Evolutionary conservation across 2,113 vertebrate genomes (phyloP), one percentile per base, ranked within the genome.

Genomic region (Forbesichthys agassizii): DNA sequence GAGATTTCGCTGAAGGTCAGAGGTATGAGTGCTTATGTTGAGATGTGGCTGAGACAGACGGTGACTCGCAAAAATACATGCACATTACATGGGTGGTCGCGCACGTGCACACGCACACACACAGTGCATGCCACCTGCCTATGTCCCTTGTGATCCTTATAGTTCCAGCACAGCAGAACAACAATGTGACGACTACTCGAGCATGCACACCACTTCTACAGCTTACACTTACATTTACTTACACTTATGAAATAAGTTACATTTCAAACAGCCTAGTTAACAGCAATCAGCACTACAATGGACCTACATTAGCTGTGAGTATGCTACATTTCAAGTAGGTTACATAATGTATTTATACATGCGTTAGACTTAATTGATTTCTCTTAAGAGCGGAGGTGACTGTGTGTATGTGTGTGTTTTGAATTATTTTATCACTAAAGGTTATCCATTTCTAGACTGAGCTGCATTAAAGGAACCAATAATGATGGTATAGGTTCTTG

Each of bases 161-260:
- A 11, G 74, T 77, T 78, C 68, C 49, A 71, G 27, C 64, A 66
- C 58, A 67, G 72, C 63, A 64, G 64, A 10, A 59, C 12, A 64
- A 56, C 33, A 60, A 54, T 16, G 8, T 51, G 3, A 46, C 61
- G 70, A 60, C 61, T 16, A 36, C 46, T 58, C 16, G 11, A 55
- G 33, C 6, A 52, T 53, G 52, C 42, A 63, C 56, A 10, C 5
- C 52, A n/a, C 4, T 0, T 54, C n/a, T 16, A 55, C 16, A 55
- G 5, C 18, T 55, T 18, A 18, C n/a, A 55, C 18, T 18, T 7
- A 55, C n/a, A n/a, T n/a, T n/a, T 7, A 55, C 18, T 16, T 54
- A 54, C 13, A 51, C 49, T 12, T 51, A 12, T 11, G 3, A 51
- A 51, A 9, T 51, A 11, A 51, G 47, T 33, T 33, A 60, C 14